Percentiles rank a stretch among this genome's conserved stretches.
Evolutionary conservation across 30 jellyfish, hydroid and myxozoan species (phyloP).

Genomic region (Calvadosia cruxmelitensis): DNA sequence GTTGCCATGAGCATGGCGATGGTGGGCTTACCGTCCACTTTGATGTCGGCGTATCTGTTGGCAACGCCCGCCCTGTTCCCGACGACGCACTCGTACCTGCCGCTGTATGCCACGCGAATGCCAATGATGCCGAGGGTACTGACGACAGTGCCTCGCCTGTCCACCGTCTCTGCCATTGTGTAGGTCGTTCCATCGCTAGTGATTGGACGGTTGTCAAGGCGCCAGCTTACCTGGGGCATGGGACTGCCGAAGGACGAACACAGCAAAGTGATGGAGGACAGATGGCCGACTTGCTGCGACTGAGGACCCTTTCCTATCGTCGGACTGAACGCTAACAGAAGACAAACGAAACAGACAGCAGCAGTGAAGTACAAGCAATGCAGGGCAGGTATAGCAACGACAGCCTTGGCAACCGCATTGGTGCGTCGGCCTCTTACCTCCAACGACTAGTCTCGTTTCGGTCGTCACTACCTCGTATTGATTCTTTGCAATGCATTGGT

Average conservation of each 20-base stretch:
- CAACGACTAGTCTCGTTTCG: conserved; percentile 54
- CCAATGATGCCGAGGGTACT: neutral
- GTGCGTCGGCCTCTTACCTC: conserved; percentile 26
- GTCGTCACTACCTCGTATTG: conserved; percentile 39
- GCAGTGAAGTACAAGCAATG: no score
- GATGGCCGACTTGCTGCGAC: neutral
- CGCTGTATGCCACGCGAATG: conserved; percentile 49
- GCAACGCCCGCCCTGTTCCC: conserved; percentile 71
- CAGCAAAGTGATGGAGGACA: neutral
- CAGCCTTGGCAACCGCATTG: neutral
- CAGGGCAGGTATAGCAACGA: neutral
- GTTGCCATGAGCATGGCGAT: neutral
- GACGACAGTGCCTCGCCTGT: neutral
- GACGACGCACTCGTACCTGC: conserved; percentile 51
- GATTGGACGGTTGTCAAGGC: neutral
- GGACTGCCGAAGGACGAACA: neutral
- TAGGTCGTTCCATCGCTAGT: neutral
- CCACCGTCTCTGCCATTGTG: conserved; percentile 1
- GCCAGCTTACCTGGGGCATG: neutral
- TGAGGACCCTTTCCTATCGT: neutral
- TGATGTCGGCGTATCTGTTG: conserved; percentile 21
- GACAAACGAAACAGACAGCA: no score
- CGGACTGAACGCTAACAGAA: neutral
- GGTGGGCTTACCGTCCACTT: conserved; percentile 38
- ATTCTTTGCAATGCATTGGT: conserved; percentile 71